Evolutionary conservation across 2,888 invertebrate genomes (phyloP).

Genomic region (Heliothis peltigera): DNA sequence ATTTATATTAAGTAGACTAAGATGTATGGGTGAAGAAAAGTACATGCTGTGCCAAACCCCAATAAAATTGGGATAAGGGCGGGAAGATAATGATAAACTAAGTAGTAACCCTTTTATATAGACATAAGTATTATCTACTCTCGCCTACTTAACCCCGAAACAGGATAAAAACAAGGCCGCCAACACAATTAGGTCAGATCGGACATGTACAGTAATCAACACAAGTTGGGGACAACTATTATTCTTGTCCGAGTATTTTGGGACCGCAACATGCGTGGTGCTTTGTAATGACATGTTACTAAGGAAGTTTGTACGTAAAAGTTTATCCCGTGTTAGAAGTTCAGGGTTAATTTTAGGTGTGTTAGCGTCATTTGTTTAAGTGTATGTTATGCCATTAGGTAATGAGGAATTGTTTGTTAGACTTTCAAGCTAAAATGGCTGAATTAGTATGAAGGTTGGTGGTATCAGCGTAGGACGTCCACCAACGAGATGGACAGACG

Average conservation of each 20-base stretch:
- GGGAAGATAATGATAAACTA: not conserved
- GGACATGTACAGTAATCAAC: conserved; percentile 42
- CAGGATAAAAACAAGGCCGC: not conserved
- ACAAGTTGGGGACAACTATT: conserved; percentile 40
- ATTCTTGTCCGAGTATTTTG: conserved; percentile 37
- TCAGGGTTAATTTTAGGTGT: not conserved
- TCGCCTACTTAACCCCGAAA: conserved; percentile 9
- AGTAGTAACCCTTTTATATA: not conserved
- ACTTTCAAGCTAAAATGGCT: too few species aligned
- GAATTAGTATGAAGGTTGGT: too few species aligned
- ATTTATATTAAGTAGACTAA: too few species aligned
- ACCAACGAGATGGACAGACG: too few species aligned
- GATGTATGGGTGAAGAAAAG: too few species aligned
- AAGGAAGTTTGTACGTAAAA: conserved; percentile 41
- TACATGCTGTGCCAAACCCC: too few species aligned
- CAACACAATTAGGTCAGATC: conserved; percentile 38
- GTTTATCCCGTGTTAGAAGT: conserved; percentile 23
- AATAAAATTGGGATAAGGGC: too few species aligned
- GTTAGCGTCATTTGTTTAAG: not conserved
- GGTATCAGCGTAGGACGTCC: too few species aligned
- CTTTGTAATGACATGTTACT: conserved; percentile 38
- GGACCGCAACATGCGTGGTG: conserved; percentile 50
- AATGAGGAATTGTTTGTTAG: too few species aligned
- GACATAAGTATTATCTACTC: not conserved
- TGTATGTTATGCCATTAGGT: too few species aligned